These are phyloP conservation scores for Leptopilina myrica DNA, from an alignment of 2,888 invertebrate species.

Conservation along the genomic window DNA sequence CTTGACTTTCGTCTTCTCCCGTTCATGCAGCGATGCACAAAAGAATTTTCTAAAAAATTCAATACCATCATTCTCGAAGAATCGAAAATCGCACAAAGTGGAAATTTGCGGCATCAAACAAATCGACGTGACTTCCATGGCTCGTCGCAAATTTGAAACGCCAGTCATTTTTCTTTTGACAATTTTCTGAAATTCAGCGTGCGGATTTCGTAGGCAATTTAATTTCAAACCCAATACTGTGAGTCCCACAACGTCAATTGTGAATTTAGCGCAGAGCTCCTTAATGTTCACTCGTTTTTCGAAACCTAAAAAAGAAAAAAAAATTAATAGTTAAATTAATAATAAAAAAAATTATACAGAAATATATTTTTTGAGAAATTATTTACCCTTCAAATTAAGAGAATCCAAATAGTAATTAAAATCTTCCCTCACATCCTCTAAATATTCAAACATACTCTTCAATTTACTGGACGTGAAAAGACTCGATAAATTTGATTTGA, in stretches of 20 bases:
- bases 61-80: slow-evolving; percentile 10
- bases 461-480: slow-evolving; percentile 1
- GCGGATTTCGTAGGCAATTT: slow-evolving; percentile 6
- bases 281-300: slow-evolving; percentile 1
- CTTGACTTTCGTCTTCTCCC: background rate
- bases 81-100: background rate
- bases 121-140: slow-evolving; percentile 7
- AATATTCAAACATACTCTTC: slow-evolving; percentile 1
- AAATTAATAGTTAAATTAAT: background rate
- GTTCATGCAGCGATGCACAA: background rate
- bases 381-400: background rate
- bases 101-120: background rate
- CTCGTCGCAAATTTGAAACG: background rate
- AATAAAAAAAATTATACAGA: background rate
- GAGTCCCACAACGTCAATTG: slow-evolving; percentile 13
- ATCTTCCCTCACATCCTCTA: background rate
- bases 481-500: slow-evolving; percentile 72
- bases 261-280: slow-evolving; percentile 28
- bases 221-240: slow-evolving; percentile 26
- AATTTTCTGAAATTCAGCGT: slow-evolving; percentile 10
- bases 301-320: background rate
- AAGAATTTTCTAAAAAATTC: slow-evolving; percentile 20
- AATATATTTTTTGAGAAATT: background rate
- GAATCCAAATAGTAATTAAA: background rate
- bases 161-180: background rate